phyloP scores from a whole-genome alignment of 2,113 vertebrate genomes.

The Chelonoidis abingdonii region DNA sequence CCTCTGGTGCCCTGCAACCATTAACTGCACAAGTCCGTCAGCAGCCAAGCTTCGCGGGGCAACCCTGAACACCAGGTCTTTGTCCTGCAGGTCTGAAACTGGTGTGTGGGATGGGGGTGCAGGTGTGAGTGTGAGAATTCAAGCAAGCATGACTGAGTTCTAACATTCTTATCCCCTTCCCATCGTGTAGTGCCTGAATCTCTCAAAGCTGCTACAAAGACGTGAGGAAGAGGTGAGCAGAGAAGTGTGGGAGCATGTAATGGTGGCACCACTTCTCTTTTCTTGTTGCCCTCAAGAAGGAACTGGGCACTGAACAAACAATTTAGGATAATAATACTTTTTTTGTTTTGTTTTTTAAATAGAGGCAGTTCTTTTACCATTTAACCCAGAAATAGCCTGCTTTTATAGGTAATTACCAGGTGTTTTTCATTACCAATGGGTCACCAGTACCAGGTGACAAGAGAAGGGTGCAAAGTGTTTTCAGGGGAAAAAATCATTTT shows the following conservation, averaged over 20 bases:
- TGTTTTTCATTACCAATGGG: neutral
- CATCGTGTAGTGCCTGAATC: neutral
- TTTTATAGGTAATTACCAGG: neutral
- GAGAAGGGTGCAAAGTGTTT: neutral
- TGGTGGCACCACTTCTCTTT: slow-evolving; percentile 19
- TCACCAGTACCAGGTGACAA: neutral
- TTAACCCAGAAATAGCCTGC: neutral
- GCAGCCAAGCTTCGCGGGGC: neutral
- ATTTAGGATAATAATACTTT: neutral
- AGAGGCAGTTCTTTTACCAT: slow-evolving; percentile 17
- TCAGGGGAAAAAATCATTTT: neutral
- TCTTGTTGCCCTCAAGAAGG: slow-evolving; percentile 20
- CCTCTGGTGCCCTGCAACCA: neutral
- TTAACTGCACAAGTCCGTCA: neutral
- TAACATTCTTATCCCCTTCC: neutral
- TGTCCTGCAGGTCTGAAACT: neutral
- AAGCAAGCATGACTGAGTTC: neutral
- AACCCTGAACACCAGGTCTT: neutral
- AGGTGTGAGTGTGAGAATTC: neutral
- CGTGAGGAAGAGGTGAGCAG: neutral
- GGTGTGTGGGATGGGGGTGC: neutral
- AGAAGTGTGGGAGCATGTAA: neutral
- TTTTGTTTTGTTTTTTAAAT: neutral
- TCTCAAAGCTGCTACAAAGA: neutral
- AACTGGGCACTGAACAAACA: neutral